phyloP scores from a whole-genome alignment of 2,888 invertebrate genomes.

The Cantharis lateralis region DNA sequence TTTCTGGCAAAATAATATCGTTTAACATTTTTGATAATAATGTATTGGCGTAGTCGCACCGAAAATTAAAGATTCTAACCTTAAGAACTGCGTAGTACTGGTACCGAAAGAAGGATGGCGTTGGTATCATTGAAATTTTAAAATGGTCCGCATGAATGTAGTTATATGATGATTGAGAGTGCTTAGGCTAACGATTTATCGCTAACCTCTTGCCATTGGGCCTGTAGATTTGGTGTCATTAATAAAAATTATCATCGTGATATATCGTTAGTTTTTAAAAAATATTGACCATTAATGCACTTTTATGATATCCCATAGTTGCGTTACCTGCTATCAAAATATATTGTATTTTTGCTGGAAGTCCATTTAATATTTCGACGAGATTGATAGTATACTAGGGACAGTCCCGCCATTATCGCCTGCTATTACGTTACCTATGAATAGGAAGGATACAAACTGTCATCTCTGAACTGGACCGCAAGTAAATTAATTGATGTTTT shows the following conservation, averaged over 20 bases:
- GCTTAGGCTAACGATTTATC: neutral
- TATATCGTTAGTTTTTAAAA: neutral
- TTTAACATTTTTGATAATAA: too few relatives aligned
- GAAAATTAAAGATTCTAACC: too few relatives aligned
- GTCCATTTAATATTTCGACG: constrained; percentile 17
- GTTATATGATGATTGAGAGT: neutral
- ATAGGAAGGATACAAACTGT: constrained; percentile 15
- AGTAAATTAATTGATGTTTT: constrained; percentile 23
- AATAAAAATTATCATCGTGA: neutral
- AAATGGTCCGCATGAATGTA: neutral
- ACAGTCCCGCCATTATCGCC: constrained; percentile 18
- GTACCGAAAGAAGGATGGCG: neutral
- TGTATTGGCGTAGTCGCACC: too few relatives aligned
- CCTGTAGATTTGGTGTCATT: neutral
- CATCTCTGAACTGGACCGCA: constrained; percentile 3
- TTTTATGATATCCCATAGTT: neutral
- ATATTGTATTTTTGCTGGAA: neutral
- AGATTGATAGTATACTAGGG: constrained; percentile 36
- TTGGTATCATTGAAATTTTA: neutral
- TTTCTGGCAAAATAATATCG: too few relatives aligned
- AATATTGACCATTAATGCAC: neutral
- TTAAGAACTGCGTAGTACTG: too few relatives aligned
- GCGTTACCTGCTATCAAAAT: neutral
- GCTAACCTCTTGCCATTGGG: neutral
- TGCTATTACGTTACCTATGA: neutral